Percentiles rank a stretch among this genome's conserved stretches.
These are phyloP conservation scores for Malurus elegans DNA, from an alignment of 2,113 vertebrate species.

Conservation along the genomic window DNA sequence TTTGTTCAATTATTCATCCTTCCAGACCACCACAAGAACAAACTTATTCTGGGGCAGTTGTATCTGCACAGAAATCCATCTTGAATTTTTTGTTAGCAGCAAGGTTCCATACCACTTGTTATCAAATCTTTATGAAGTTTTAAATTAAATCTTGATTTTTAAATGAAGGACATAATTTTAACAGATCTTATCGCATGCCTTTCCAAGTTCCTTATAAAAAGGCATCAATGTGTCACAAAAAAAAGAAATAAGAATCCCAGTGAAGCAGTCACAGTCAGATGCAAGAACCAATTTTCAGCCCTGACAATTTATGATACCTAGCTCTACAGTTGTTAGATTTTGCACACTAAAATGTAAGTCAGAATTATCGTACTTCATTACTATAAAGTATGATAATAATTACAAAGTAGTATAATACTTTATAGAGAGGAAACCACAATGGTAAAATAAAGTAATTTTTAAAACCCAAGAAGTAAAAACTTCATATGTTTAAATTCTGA, in stretches of 20 bases:
- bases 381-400: neutral
- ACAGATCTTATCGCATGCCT: neutral
- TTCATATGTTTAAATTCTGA: neutral
- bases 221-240: neutral
- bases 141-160: neutral
- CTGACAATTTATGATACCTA: neutral
- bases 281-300: neutral
- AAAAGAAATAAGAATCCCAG: neutral
- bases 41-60: neutral
- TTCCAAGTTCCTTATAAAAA: neutral
- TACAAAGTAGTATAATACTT: neutral
- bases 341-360: neutral
- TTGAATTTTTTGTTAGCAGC: neutral
- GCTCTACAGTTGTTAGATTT: neutral
- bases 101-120: neutral
- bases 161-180: neutral
- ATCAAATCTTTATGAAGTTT: neutral
- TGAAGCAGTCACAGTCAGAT: neutral
- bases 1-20: neutral
- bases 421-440: neutral
- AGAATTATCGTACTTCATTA: neutral
- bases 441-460: neutral
- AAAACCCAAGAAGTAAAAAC: neutral
- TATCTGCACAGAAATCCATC: neutral
- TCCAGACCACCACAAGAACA: neutral